Evolutionary conservation across 2,888 invertebrate species (phyloP), one percentile per base, ranked within the genome.

Genomic region (Aquatica leii): DNA sequence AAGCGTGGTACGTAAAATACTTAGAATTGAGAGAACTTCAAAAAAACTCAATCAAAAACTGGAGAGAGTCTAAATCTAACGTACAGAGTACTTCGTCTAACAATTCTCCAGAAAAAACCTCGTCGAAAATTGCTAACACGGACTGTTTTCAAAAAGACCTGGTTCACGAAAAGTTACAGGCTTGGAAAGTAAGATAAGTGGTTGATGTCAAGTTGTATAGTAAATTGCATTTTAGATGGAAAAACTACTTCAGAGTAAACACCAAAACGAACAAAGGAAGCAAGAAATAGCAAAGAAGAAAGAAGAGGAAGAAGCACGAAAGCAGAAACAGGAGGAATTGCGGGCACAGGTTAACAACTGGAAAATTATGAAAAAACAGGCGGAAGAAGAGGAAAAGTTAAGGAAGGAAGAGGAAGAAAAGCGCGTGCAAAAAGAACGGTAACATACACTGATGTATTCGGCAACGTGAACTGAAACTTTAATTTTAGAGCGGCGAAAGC

Each of bases 1-100:
- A 84, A 57, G 76, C 80, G 2, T 86, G 85, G 85, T 84, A 83
- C 70, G 78, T 78, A 59, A 71, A 79, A 56, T 86, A 85, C 69
- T 64, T 81, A 9, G 68, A 76, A 2, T 71, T 86, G 41, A 80
- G 82, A 21, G 76, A 78, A 5, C 81, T 81, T 61, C 83, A 83
- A 66, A 81, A 79, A 62, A 67, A 74, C 1, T 78, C 80, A 0
- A 78, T 86, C 5, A 75, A 76, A 57, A 76, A 79, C 53, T 86
- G 85, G 86, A 78, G 81, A 48, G 71, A 76, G 53, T 69, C 67
- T 35, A 81, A 77, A 68, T 34, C 34, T 8, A 62, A 65, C 41
- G 21, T 31, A 21, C 31, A 31, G 12, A 59, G 1, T 3, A 15
- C 5, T 40, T 9, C 31, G 14, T 21, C 15, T 17, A 50, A 6